Evolutionary conservation across 2,888 invertebrate species (phyloP).

Genomic region (Allophyes oxyacanthae): DNA sequence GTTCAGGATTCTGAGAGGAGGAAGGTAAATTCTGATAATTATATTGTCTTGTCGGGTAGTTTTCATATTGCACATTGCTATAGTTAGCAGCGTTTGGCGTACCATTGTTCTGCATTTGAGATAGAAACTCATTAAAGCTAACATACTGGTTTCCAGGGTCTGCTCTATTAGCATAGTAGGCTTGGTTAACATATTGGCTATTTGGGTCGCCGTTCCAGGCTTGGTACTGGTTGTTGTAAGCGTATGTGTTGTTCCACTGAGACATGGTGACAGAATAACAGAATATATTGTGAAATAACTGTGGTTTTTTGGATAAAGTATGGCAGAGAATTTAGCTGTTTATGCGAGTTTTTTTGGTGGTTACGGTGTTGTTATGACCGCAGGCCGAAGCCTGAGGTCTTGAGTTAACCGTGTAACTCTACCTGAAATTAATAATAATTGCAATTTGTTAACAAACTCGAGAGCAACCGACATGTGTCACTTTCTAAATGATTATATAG

Average conservation of each 20-base stretch:
- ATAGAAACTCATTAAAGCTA: slow-evolving; percentile 82
- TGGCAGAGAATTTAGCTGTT: slow-evolving; percentile 51
- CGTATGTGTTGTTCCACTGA: slow-evolving; percentile 84
- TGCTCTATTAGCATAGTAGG: slow-evolving; percentile 74
- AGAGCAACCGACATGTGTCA: slow-evolving; percentile 72
- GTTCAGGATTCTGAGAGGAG: slow-evolving; percentile 69
- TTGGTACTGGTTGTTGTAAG: slow-evolving; percentile 81
- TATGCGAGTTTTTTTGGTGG: slow-evolving; percentile 52
- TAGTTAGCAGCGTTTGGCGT: slow-evolving; percentile 64
- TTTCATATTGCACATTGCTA: slow-evolving; percentile 75
- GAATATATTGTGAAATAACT: slow-evolving; percentile 68
- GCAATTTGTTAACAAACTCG: slow-evolving; percentile 59
- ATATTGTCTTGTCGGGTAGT: slow-evolving; percentile 73
- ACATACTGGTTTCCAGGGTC: slow-evolving; percentile 80
- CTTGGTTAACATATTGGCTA: slow-evolving; percentile 74
- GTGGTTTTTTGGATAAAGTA: slow-evolving; percentile 44
- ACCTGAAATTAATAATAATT: slow-evolving; percentile 67
- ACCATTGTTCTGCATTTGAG: slow-evolving; percentile 78
- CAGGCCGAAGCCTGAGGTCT: slow-evolving; percentile 86
- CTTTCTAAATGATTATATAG: slow-evolving; percentile 51
- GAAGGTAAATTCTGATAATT: slow-evolving; percentile 76
- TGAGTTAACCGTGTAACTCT: slow-evolving; percentile 54
- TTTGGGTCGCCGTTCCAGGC: slow-evolving; percentile 78
- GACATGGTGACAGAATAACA: slow-evolving; percentile 71
- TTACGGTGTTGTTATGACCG: slow-evolving; percentile 65